Evolutionary conservation across 2,113 vertebrate species (phyloP).

Genomic region (Tetrao urogallus): DNA sequence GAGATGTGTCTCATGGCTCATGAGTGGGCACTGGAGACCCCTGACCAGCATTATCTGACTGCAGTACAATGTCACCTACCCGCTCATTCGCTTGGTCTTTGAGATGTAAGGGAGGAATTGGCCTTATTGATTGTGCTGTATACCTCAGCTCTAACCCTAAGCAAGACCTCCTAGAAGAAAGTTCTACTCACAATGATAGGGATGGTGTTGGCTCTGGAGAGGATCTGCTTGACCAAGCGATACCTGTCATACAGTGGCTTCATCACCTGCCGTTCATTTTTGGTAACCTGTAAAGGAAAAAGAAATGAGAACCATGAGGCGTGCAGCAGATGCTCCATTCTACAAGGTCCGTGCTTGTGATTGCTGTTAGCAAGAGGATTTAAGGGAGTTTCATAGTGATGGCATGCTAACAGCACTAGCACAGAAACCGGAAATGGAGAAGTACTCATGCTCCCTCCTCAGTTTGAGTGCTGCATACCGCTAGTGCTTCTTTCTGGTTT

Average conservation of each 20-base stretch:
- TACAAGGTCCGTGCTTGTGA: not conserved
- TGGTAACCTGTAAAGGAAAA: conserved; percentile 84
- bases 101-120: not conserved
- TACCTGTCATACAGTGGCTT: conserved; percentile 97
- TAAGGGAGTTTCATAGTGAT: not conserved
- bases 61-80: not conserved
- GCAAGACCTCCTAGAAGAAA: not conserved
- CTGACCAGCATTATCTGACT: not conserved
- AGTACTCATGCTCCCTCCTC: not conserved
- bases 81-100: not conserved
- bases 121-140: not conserved
- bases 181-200: conserved; percentile 91
- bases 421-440: not conserved
- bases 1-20: not conserved
- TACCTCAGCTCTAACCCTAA: not conserved
- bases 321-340: not conserved
- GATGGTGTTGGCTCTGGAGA: conserved; percentile 90
- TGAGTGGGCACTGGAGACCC: not conserved
- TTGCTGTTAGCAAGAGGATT: not conserved
- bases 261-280: conserved; percentile 92
- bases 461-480: not conserved
- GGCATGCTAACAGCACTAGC: not conserved
- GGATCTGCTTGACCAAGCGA: conserved; percentile 95
- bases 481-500: not conserved
- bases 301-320: not conserved